These are phyloP conservation scores for Drosophila persimilis DNA, from an alignment of 1,140 invertebrate genomes.

Conservation along the genomic window DNA sequence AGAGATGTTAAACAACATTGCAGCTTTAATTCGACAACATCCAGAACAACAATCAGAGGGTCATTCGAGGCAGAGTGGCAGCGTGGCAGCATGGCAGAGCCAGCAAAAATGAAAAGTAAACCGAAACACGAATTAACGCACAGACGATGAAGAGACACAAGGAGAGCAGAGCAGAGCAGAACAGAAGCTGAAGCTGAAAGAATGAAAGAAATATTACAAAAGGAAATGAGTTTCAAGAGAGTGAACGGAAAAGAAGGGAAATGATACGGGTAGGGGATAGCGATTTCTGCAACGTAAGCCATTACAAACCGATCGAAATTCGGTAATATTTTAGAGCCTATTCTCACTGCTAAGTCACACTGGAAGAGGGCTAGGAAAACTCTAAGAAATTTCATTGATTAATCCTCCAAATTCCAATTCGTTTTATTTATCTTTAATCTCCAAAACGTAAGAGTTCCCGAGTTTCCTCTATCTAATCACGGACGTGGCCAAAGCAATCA, in stretches of 20 bases:
- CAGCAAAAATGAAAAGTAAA: slow-evolving; percentile 27
- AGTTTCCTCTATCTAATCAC: slow-evolving; percentile 36
- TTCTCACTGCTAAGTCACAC: too few species aligned
- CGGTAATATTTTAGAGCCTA: too few species aligned
- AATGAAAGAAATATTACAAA: slow-evolving; percentile 14
- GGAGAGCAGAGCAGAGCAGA: slow-evolving; percentile 1
- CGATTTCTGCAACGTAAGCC: too few species aligned
- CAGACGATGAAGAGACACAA: background rate
- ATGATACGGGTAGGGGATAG: too few species aligned
- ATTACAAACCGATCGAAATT: too few species aligned
- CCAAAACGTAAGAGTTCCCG: background rate
- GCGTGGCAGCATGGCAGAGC: too few species aligned
- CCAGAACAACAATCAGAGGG: slow-evolving; percentile 42
- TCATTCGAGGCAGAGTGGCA: slow-evolving; percentile 39
- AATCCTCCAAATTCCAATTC: too few species aligned
- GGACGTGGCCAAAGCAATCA: slow-evolving; percentile 73
- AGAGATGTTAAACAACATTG: slow-evolving; percentile 49
- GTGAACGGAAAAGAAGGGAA: background rate
- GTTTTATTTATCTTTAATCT: too few species aligned
- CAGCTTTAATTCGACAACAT: slow-evolving; percentile 56
- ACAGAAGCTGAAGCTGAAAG: too few species aligned
- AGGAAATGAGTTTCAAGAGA: slow-evolving; percentile 22
- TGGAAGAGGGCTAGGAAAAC: too few species aligned
- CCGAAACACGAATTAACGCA: slow-evolving; percentile 36
- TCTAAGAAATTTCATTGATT: too few species aligned